phyloP scores from a whole-genome alignment of 2,888 invertebrate species.

The Nasonovia ribisnigri region DNA sequence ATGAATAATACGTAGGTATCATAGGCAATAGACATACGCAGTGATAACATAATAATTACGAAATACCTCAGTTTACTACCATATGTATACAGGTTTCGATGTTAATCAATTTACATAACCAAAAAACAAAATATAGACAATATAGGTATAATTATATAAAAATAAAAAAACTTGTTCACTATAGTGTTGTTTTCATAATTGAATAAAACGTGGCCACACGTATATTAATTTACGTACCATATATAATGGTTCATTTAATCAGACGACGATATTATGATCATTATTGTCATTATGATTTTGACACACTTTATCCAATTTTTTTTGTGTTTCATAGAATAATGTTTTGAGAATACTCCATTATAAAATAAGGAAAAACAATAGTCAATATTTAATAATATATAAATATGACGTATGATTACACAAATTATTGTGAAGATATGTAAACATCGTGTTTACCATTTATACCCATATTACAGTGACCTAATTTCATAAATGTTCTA shows the following conservation, averaged over 20 bases:
- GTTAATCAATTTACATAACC: conserved; percentile 7
- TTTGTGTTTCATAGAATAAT: not conserved
- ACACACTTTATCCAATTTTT: not conserved
- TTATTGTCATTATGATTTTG: not conserved
- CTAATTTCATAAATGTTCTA: not conserved
- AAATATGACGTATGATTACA: not conserved
- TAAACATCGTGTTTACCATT: not conserved
- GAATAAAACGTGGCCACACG: not conserved
- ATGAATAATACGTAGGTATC: not conserved
- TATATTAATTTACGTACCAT: no score
- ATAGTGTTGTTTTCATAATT: not conserved
- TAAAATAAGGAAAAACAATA: not conserved
- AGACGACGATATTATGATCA: not conserved
- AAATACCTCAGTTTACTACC: not conserved
- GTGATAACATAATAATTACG: conserved; percentile 6
- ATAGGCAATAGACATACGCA: not conserved
- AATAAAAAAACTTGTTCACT: not conserved
- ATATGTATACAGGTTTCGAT: not conserved
- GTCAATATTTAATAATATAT: not conserved
- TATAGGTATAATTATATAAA: not conserved
- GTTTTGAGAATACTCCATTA: not conserved
- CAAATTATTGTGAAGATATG: not conserved
- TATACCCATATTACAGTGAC: not conserved
- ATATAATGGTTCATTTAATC: not conserved
- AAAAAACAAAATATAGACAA: not conserved